Evolutionary conservation across 2,888 invertebrate species (phyloP).

Genomic region (Tetragnatha montana): DNA sequence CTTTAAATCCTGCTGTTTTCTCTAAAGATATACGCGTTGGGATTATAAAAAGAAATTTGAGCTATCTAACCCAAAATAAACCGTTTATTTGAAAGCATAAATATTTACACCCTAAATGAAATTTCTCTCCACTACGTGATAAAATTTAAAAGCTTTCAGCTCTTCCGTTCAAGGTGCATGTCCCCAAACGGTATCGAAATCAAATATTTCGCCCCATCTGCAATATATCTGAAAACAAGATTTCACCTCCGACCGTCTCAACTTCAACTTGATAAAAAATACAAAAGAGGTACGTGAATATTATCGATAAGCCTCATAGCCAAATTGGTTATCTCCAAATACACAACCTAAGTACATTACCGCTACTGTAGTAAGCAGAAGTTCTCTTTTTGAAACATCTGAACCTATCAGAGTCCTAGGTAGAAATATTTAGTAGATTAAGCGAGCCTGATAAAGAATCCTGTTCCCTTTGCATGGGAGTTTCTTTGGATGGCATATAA

Average conservation of each 20-base stretch:
- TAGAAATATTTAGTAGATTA: constrained; percentile 20
- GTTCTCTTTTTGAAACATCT: too few relatives aligned
- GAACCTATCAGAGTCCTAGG: background rate
- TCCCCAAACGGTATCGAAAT: background rate
- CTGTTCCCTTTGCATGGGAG: background rate
- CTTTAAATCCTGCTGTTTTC: too few relatives aligned
- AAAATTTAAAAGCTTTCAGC: too few relatives aligned
- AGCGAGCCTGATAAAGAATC: constrained; percentile 3
- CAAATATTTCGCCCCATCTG: background rate
- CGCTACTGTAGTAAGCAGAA: background rate
- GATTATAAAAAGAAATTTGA: too few relatives aligned
- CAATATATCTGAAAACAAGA: background rate
- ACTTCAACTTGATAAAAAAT: background rate
- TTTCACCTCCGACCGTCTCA: background rate
- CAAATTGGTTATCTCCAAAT: background rate
- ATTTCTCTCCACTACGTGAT: too few relatives aligned
- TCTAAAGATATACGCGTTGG: too few relatives aligned
- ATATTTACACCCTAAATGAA: too few relatives aligned
- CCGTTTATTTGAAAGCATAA: too few relatives aligned
- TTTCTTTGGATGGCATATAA: constrained; percentile 8
- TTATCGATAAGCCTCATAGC: background rate
- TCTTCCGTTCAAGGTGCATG: background rate
- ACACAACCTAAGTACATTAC: background rate
- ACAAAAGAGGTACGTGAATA: background rate
- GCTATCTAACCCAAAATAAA: too few relatives aligned